phyloP scores from a whole-genome alignment of 2,113 vertebrate genomes.

The Oreocharis arfaki region DNA sequence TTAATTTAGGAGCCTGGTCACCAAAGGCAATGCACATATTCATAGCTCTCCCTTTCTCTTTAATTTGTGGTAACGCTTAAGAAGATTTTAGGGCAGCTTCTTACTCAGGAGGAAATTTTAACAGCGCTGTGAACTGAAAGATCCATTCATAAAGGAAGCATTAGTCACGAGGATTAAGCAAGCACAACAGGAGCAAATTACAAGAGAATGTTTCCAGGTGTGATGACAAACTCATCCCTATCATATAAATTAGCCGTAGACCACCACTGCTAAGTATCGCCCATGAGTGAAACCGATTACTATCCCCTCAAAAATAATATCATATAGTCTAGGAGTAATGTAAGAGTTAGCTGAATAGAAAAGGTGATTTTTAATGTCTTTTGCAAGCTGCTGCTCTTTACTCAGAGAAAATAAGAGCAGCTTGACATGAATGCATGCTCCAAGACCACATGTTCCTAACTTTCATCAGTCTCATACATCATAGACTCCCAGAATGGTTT shows the following conservation, averaged over 20 bases:
- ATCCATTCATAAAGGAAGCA: neutral
- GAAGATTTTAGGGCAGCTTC: neutral
- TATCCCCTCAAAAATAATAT: neutral
- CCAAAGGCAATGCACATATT: neutral
- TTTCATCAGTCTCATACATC: neutral
- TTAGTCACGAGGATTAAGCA: neutral
- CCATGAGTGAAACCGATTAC: neutral
- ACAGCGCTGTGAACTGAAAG: neutral
- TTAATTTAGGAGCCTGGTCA: neutral
- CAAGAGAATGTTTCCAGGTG: neutral
- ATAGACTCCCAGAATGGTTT: neutral
- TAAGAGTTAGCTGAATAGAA: neutral
- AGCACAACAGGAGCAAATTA: neutral
- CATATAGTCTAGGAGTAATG: neutral
- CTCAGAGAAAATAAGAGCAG: neutral
- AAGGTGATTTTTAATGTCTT: neutral
- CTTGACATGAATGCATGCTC: neutral
- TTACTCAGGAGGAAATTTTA: neutral
- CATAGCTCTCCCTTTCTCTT: neutral
- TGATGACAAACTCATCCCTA: neutral
- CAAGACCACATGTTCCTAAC: accelerated
- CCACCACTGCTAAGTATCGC: neutral
- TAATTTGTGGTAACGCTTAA: neutral
- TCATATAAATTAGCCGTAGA: neutral
- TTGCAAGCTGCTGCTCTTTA: neutral